Evolutionary conservation across 2,797 vertebrate genomes (phyloP).

Genomic region (Eupleurogrammus muticus): DNA sequence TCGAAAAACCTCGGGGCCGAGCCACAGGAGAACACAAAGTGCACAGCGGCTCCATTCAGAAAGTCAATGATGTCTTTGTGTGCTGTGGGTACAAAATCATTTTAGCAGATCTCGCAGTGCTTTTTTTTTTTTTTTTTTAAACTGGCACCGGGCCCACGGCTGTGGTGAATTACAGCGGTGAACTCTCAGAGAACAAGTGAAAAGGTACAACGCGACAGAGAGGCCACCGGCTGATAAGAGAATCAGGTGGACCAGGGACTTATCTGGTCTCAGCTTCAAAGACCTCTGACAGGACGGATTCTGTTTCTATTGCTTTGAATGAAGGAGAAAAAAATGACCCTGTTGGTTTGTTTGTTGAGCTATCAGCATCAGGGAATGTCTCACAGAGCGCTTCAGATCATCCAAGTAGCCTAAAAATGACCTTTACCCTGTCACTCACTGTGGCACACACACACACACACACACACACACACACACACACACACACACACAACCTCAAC

Average conservation of each 20-base stretch:
- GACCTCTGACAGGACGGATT: conserved; percentile 8
- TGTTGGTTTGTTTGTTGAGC: conserved; percentile 31
- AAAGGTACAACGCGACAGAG: conserved; percentile 4
- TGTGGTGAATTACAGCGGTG: conserved; percentile 34
- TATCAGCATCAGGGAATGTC: conserved; percentile 31
- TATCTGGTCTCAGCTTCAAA: conserved; percentile 1
- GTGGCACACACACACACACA: background rate
- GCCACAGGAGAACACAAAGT: conserved; percentile 34
- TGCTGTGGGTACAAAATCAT: conserved; percentile 68
- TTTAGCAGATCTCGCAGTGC: conserved; percentile 70
- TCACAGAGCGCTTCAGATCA: conserved; percentile 20
- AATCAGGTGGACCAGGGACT: conserved; percentile 9
- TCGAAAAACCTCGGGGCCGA: conserved; percentile 29
- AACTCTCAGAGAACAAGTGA: conserved; percentile 23
- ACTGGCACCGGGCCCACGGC: conserved; percentile 40
- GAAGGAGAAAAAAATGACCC: conserved; percentile 13
- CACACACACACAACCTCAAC: conserved; percentile 11
- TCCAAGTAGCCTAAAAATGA: conserved; percentile 42
- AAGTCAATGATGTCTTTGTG: conserved; percentile 79
- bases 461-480: conserved; percentile 3
- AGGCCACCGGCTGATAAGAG: background rate
- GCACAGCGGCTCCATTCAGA: conserved; percentile 46
- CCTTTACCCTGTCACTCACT: conserved; percentile 51
- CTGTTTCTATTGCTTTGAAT: conserved; percentile 14
- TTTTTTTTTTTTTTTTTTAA: no score